Evolutionary conservation across 2,888 invertebrate genomes (phyloP), one percentile per base, ranked within the genome.

Genomic region (Tetragonula carbonaria): DNA sequence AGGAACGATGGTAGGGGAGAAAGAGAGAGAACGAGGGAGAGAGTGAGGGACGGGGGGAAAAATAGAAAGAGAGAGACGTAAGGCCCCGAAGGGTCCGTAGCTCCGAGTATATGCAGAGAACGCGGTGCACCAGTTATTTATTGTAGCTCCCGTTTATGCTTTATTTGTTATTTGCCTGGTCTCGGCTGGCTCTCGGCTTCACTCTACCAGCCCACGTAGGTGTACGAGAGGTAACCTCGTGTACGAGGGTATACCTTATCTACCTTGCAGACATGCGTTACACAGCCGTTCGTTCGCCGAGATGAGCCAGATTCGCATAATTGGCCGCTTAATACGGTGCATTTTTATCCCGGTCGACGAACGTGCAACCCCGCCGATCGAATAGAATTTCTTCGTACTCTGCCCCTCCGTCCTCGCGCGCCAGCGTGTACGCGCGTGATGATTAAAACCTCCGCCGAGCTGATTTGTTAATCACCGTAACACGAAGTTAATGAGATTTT

Each of bases 81-180:
- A 80, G 88, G 82, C 85, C 88, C 87, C 78, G 85, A 70, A 84
- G 88, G 88, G 86, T 74, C 80, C 85, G 70, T 75, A 74, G 78
- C 76, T 74, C 67, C 74, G 76, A 78, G 77, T 82, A 80, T 80
- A 83, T 86, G 82, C 80, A 83, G 83, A 80, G 86, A 85, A 76
- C 75, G 84, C 87, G 77, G 84, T 88, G 89, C 91, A 90, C 90
- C 88, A 90, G 90, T 93, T 93, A 93, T 93, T 93, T 92, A 93
- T 92, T 81, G 91, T 89, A 87, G 92, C 91, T 91, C 92, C 92
- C 90, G 92, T 92, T 91, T 90, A 89, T 92, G 91, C 90, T 92
- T 93, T 92, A 91, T 92, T 92, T 92, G 91, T 88, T 92, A 88
- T 91, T 91, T 87, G 91, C 90, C 86, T 80, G 89, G 85, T 81